Base-by-base conservation (phyloP, 2,888 invertebrate genomes). In the Drosophila melanocephala region DNA sequence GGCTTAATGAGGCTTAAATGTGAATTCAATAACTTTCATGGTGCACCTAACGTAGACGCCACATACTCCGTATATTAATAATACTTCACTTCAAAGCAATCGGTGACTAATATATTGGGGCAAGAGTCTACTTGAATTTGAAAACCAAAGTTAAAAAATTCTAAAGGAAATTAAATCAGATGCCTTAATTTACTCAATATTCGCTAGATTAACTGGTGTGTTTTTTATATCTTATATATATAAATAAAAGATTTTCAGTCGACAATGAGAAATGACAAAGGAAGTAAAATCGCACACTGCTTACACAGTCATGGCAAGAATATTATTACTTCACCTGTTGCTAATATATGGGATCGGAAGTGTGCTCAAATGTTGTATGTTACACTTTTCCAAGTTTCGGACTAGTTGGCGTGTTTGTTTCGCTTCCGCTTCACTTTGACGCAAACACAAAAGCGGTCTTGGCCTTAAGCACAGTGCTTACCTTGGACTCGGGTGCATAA, bases 401-500 rank as follows among this genome's bases (percentile, higher is more conserved):
- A 73, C 64, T 70, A 77, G 74, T 70, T 77, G 59, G 62, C 57
- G n/a, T 75, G 12, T 72, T 42, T 44, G 71, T 42, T 56, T 55
- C 33, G 44, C 72, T 84, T 84, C 73, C 81, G 83, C 64, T 78
- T 72, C 60, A 67, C 50, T 77, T 76, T 62, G 60, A 56, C 67
- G 61, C 61, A 71, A 77, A 60, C 35, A 30, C 22, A 50, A 60
- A 75, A 64, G 72, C 64, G 53, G 69, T 61, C 57, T 79, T 79
- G 72, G 79, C 78, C 72, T 79, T 79, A 52, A 65, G 12, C 51
- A 26, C 35, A 32, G 52, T 63, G 79, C 84, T 87, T 81, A 96
- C 97, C 95, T 97, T 97, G 69, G 96, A 94, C 80, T 97, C 95
- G 0, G 97, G 97, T 89, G 95, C 95, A 83, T 94, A 95, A 91